A percentile compares a stretch with the other conserved stretches of the same genome.
Conservation (phyloP, 2,113 vertebrate genomes). For the Zapus hudsonius region DNA sequence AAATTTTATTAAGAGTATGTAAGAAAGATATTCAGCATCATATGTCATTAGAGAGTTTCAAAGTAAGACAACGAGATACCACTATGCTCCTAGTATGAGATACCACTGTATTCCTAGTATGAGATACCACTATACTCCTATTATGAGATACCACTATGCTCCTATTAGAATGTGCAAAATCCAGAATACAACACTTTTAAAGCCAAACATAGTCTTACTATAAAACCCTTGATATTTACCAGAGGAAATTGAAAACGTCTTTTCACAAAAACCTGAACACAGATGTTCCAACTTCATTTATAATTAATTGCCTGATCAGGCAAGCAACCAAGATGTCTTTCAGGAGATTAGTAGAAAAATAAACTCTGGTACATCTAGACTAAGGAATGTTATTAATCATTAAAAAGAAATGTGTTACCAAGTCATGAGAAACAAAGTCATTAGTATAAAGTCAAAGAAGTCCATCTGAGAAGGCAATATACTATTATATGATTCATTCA, state of each 20-base stretch:
- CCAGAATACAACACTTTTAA: not conserved
- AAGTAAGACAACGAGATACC: too few relatives aligned
- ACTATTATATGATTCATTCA: not conserved
- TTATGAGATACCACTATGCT: not conserved
- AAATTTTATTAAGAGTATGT: slow-evolving; percentile 31
- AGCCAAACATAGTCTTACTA: not conserved
- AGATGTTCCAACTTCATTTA: slow-evolving; percentile 1
- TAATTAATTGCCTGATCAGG: slow-evolving; percentile 19
- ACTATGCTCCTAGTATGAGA: too few relatives aligned
- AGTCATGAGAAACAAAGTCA: slow-evolving; percentile 5
- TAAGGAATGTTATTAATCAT: not conserved
- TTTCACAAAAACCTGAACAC: not conserved
- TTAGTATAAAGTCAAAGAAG: not conserved
- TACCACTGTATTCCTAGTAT: too few relatives aligned
- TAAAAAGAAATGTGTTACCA: slow-evolving; percentile 3
- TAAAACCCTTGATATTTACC: slow-evolving; percentile 18
- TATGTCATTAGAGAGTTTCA: not conserved
- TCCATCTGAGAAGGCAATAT: not conserved
- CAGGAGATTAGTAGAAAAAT: not conserved
- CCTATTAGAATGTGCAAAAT: not conserved
- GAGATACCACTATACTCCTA: too few relatives aligned
- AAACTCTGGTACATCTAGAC: not conserved
- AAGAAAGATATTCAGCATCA: not conserved
- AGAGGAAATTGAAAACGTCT: not conserved
- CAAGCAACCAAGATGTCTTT: not conserved